Conservation (phyloP, 1,140 invertebrate species). For the Brachystomella parvula region DNA sequence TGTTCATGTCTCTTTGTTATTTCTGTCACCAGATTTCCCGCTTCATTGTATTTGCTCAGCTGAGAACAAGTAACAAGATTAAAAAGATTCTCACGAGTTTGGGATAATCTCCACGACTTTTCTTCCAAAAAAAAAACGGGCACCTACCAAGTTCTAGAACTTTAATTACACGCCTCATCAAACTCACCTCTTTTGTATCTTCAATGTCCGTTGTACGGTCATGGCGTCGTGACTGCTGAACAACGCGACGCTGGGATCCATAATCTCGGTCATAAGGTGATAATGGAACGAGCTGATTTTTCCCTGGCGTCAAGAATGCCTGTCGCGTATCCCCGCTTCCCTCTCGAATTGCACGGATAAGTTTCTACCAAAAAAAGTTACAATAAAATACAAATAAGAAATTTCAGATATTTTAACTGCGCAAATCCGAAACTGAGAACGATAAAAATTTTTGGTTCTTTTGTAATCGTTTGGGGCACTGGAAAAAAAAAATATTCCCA, state of each 20-base stretch:
- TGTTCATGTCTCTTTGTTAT: constrained; percentile 57
- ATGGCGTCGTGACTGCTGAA: constrained; percentile 65
- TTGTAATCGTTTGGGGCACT: no score
- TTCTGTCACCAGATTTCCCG: constrained; percentile 77
- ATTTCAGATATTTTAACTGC: neutral
- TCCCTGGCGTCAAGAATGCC: constrained; percentile 22
- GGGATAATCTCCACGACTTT: no score
- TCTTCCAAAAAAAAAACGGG: no score
- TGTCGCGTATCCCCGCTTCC: constrained; percentile 23
- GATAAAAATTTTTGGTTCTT: no score
- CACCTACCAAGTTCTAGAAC: constrained; percentile 5
- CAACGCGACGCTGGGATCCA: constrained; percentile 45
- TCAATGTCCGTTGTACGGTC: constrained; percentile 75
- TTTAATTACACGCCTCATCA: constrained; percentile 4
- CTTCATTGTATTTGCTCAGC: constrained; percentile 51
- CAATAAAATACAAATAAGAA: neutral
- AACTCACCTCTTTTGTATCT: constrained; percentile 53
- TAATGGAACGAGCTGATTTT: constrained; percentile 23
- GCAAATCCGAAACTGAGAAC: constrained; percentile 14
- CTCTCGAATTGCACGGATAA: constrained; percentile 36
- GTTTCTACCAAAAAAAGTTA: constrained; percentile 23
- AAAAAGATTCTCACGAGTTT: no score
- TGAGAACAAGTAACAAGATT: constrained; percentile 16
- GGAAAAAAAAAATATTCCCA: no score
- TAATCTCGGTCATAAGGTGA: constrained; percentile 21